A percentile compares a stretch with the other conserved stretches of the same genome.
Conservation (phyloP, 1,140 invertebrate species). For the Cryptotermes secundus region DNA sequence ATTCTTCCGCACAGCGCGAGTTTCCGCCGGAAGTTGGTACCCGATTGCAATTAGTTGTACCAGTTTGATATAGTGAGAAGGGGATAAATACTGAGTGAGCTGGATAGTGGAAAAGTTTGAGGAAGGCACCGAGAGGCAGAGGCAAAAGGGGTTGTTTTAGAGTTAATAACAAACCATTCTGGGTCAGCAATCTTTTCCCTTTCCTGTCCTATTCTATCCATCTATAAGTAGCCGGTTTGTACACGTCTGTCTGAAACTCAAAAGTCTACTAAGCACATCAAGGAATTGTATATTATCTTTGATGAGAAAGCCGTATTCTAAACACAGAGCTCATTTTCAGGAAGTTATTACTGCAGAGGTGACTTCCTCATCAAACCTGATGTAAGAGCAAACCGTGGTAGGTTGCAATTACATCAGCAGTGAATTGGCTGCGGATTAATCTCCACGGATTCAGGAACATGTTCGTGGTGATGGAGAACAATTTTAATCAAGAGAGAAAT, state of each 20-base stretch:
- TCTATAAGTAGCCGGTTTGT: neutral
- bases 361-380: neutral
- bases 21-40: neutral
- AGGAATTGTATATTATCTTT: neutral
- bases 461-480: neutral
- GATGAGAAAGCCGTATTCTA: neutral
- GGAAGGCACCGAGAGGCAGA: neutral
- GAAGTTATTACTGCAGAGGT: neutral
- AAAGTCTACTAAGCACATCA: neutral
- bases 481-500: neutral
- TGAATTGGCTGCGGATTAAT: neutral
- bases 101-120: neutral
- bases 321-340: neutral
- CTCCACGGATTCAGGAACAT: neutral
- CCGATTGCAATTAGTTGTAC: conserved; percentile 11
- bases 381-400: neutral
- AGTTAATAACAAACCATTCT: conserved; percentile 4
- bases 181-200: neutral
- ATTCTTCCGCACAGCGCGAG: neutral
- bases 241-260: neutral
- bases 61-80: neutral
- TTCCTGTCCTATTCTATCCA: neutral
- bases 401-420: neutral
- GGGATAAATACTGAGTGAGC: neutral
- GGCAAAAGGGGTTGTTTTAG: neutral